Evolutionary conservation across 2,888 invertebrate genomes (phyloP).

Genomic region (Melanotus villosus): DNA sequence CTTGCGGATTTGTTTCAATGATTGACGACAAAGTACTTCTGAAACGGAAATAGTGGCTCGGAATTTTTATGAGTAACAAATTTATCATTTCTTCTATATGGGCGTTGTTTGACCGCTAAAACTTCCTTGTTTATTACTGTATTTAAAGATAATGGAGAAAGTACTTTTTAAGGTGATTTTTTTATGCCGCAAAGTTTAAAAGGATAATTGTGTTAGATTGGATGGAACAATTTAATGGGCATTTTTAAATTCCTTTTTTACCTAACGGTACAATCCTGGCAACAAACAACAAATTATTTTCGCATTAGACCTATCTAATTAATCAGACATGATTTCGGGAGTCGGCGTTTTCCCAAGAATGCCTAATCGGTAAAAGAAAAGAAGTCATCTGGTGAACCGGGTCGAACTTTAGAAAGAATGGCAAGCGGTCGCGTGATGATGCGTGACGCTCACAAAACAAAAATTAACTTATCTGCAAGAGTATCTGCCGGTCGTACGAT

Average conservation of each 20-base stretch:
- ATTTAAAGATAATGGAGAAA: too few species aligned
- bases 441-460: conserved; percentile 22
- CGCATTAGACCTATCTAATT: conserved; percentile 12
- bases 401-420: conserved; percentile 4
- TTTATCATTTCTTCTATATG: too few species aligned
- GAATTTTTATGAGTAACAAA: conserved; percentile 4
- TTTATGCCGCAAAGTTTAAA: too few species aligned
- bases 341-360: background rate
- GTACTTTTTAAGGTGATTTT: too few species aligned
- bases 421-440: conserved; percentile 10
- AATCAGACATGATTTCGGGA: conserved; percentile 12
- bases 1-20: conserved; percentile 1
- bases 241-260: too few species aligned
- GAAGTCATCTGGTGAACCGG: conserved; percentile 2
- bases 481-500: conserved; percentile 40
- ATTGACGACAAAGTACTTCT: background rate
- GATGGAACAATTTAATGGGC: too few species aligned
- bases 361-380: background rate
- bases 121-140: too few species aligned
- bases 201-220: too few species aligned
- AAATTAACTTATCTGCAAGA: conserved; percentile 32
- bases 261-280: too few species aligned
- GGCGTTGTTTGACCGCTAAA: too few species aligned
- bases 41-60: background rate
- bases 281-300: conserved; percentile 12